A percentile compares a stretch with the other conserved stretches of the same genome.
Conservation (phyloP, 2,113 vertebrate species). For the Astatoreochromis straeleni region DNA sequence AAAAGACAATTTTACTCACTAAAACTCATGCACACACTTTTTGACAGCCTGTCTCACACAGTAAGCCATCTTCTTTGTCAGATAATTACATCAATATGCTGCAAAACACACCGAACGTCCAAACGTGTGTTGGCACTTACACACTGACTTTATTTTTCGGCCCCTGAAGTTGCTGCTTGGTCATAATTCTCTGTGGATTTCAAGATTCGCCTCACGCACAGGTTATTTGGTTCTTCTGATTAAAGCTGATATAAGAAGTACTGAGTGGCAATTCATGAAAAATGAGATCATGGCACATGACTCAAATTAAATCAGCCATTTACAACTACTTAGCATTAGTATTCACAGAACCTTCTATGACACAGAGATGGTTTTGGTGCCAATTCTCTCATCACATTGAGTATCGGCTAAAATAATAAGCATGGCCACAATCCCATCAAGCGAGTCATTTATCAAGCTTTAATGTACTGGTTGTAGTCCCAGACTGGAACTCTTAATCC, state of each 20-base stretch:
- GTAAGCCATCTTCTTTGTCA: not conserved
- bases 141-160: not conserved
- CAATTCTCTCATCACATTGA: not conserved
- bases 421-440: not conserved
- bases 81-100: not conserved
- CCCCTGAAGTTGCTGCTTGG: not conserved
- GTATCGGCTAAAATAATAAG: not conserved
- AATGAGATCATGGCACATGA: not conserved
- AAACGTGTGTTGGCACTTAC: not conserved
- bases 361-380: not conserved
- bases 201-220: not conserved
- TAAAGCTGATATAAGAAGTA: not conserved
- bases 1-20: not conserved
- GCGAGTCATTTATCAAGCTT: constrained; percentile 24
- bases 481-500: not conserved
- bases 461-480: not conserved
- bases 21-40: not conserved
- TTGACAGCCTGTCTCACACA: not conserved
- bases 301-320: not conserved
- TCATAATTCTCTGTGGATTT: not conserved
- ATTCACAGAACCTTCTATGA: not conserved
- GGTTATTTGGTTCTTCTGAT: not conserved
- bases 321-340: not conserved
- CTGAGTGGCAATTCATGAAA: not conserved
- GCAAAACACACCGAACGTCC: not conserved